Base-by-base conservation (phyloP, 2,113 vertebrate species). In the Ariopsis seemanni region DNA sequence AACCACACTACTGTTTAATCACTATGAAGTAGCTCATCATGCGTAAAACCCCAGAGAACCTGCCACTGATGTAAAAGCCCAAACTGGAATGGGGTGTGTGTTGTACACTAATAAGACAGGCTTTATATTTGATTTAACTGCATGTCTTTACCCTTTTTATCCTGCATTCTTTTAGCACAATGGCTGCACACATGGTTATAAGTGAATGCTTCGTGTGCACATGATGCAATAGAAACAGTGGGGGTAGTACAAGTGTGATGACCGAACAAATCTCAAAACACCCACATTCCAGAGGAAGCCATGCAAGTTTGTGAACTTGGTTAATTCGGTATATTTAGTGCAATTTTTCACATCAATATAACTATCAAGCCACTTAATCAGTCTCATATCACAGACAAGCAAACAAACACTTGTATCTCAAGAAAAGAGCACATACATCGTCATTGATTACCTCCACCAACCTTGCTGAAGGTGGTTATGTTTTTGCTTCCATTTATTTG, bases 71-170 rank as follows among this genome's bases (percentile, higher is more conserved):
- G 20, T 42, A 62, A 42, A 82, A 62, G 30, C 57, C 79, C 30
- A 62, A 82, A 82, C 57, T 25, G 57, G 79, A 82, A 82, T 48
- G 57, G 79, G 57, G 34, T 57, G 57, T 62, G 79, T 82, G 17
- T 42, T 42, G 57, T 62, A 22, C 79, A 42, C 58, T 34, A 18
- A 42, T 82, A 82, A 82, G 57, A 5, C 27, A 4, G 78, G 78
- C 53, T 80, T 80, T 30, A 57, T 79, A 18, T n/a, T 57, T 20
- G 53, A 80, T 80, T 5, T 78, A 78, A 78, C 25, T 78, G 18
- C 74, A 53, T 2, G 25, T 17, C 25, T 55, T 42, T 75, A 50
- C 1, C 18, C 18, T 25, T 22, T 55, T 42, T 75, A 50, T 0
- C 18, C 18, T 25, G 48, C 22, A 20, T n/a, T 52, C 22, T n/a